Percentiles rank a stretch among this genome's conserved stretches.
Conservation (phyloP, 2,113 vertebrate species). For the Salvelinus sp. region DNA sequence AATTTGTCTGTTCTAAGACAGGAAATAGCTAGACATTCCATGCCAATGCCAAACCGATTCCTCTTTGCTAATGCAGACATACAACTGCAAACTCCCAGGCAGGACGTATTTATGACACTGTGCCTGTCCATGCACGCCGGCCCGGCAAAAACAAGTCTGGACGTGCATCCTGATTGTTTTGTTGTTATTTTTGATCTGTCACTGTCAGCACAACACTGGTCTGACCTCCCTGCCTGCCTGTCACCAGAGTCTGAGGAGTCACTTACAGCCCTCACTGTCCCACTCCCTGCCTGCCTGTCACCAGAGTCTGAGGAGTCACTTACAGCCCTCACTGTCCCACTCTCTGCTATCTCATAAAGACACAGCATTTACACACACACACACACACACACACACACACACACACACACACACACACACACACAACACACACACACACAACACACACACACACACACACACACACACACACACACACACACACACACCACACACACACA, state of each 20-base stretch:
- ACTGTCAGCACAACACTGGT: constrained; percentile 25
- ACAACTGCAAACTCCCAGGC: not conserved
- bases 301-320: constrained; percentile 31
- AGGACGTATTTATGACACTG: not conserved
- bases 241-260: constrained; percentile 35
- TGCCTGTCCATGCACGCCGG: not conserved
- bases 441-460: not conserved
- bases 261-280: constrained; percentile 31
- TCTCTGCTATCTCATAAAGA: constrained; percentile 33
- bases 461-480: not conserved
- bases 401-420: not conserved
- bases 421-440: not conserved
- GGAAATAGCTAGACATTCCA: no score
- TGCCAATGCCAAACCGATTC: no score
- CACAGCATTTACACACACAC: constrained; percentile 2
- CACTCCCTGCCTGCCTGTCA: constrained; percentile 19
- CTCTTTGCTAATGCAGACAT: no score
- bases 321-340: constrained; percentile 32
- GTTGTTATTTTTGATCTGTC: constrained; percentile 45
- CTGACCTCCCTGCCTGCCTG: not conserved
- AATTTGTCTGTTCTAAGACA: no score
- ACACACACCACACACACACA: not conserved
- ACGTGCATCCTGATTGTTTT: constrained; percentile 8
- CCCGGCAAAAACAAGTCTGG: not conserved
- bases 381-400: not conserved